Evolutionary conservation across 2,888 invertebrate genomes (phyloP).

Genomic region (Choristoneura rosaceana): DNA sequence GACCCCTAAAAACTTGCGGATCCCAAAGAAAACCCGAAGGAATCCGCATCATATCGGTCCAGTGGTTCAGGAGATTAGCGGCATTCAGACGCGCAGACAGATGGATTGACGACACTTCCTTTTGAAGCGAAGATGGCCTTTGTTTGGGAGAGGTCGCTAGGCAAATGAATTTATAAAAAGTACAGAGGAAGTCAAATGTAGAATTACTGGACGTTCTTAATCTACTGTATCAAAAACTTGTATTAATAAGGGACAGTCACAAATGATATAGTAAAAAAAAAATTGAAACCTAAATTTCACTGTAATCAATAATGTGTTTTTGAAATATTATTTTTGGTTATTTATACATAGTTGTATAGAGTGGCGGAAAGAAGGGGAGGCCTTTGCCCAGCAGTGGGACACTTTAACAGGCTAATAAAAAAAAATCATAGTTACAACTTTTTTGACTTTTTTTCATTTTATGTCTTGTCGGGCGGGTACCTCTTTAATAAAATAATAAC

Average conservation of each 20-base stretch:
- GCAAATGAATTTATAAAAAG: slow-evolving; percentile 18
- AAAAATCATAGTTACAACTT: no score
- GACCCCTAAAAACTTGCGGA: slow-evolving; percentile 7
- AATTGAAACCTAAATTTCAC: no score
- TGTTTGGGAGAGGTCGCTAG: slow-evolving; percentile 17
- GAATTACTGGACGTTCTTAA: background rate
- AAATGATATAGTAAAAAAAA: no score
- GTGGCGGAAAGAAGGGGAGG: no score
- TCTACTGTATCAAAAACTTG: background rate
- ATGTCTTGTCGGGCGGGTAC: no score
- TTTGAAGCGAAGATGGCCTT: slow-evolving; percentile 36
- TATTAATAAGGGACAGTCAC: background rate
- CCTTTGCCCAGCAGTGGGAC: no score
- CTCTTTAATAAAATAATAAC: no score
- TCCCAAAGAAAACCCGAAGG: slow-evolving; percentile 11
- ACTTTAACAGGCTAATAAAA: no score
- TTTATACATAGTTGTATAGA: no score
- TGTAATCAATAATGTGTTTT: no score
- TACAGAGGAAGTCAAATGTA: background rate
- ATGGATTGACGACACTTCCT: slow-evolving; percentile 38
- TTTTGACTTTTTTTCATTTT: no score
- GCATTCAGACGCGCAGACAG: slow-evolving; percentile 37
- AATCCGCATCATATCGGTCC: slow-evolving; percentile 39
- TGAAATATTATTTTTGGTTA: no score
- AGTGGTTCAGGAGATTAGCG: slow-evolving; percentile 37